These are phyloP conservation scores for Taenaris catops DNA, from an alignment of 2,888 invertebrate genomes.

Conservation along the genomic window DNA sequence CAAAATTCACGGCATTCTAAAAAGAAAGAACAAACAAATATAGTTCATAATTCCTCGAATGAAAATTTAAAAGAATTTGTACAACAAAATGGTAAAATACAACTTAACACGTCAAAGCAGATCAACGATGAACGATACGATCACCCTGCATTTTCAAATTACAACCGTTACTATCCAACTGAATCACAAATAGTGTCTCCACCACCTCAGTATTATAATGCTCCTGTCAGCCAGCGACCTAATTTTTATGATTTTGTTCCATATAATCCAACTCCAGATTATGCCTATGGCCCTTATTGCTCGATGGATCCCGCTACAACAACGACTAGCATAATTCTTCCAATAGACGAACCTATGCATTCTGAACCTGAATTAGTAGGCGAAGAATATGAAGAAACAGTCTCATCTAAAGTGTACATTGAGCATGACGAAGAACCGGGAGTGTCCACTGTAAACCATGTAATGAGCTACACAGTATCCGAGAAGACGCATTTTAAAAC, in stretches of 20 bases:
- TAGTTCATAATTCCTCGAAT: not conserved
- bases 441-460: slow-evolving; percentile 56
- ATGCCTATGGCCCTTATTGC: slow-evolving; percentile 35
- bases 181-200: slow-evolving; percentile 49
- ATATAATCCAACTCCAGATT: slow-evolving; percentile 40
- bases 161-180: slow-evolving; percentile 36
- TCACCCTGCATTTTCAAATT: slow-evolving; percentile 21
- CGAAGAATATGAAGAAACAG: slow-evolving; percentile 62
- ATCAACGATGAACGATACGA: slow-evolving; percentile 24
- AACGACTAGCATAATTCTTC: slow-evolving; percentile 34
- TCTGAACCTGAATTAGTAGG: slow-evolving; percentile 57
- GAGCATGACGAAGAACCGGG: slow-evolving; percentile 58
- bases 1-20: slow-evolving; percentile 16
- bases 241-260: slow-evolving; percentile 53
- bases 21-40: not conserved
- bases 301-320: slow-evolving; percentile 44
- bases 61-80: not conserved
- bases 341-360: slow-evolving; percentile 38
- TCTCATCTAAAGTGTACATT: slow-evolving; percentile 56
- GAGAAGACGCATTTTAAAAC: slow-evolving; percentile 62
- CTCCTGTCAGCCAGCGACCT: slow-evolving; percentile 47
- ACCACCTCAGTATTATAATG: slow-evolving; percentile 31
- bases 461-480: slow-evolving; percentile 60
- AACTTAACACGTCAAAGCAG: not conserved
- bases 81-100: not conserved